These are phyloP conservation scores for Phoenoteleia sp. DNA, from an alignment of 2,888 invertebrate genomes.

Conservation along the genomic window DNA sequence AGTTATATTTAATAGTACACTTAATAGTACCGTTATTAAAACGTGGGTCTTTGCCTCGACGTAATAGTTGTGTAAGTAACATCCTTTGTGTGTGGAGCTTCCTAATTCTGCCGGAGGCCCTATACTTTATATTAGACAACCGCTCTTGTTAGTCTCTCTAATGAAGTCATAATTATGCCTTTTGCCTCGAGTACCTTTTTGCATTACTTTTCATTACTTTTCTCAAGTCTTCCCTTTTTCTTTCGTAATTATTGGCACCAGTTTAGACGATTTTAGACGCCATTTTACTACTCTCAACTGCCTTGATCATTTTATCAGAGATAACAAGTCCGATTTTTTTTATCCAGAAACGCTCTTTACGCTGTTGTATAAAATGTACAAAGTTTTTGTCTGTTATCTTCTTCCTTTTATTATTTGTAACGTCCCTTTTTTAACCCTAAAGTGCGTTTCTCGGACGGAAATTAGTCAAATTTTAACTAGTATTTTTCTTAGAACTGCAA, in stretches of 20 bases:
- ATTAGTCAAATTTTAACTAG: constrained; percentile 33
- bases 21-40: constrained; percentile 75
- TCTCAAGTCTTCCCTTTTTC: constrained; percentile 31
- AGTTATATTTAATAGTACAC: constrained; percentile 71
- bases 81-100: constrained; percentile 60
- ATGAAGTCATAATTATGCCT: constrained; percentile 82
- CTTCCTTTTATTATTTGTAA: too few relatives aligned
- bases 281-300: constrained; percentile 61
- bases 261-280: constrained; percentile 76
- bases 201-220: constrained; percentile 34
- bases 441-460: constrained; percentile 40
- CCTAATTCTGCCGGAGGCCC: constrained; percentile 60
- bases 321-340: constrained; percentile 36
- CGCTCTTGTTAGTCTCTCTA: constrained; percentile 67
- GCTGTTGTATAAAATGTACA: neutral
- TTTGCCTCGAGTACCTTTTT: constrained; percentile 80
- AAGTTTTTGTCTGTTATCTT: neutral
- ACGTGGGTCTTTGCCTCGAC: constrained; percentile 80
- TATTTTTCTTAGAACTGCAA: constrained; percentile 50
- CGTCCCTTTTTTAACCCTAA: too few relatives aligned
- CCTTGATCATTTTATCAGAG: constrained; percentile 33
- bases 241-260: constrained; percentile 59
- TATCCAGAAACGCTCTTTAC: constrained; percentile 59
- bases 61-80: constrained; percentile 80
- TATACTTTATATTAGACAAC: constrained; percentile 52